Percentiles rank a stretch among this genome's conserved stretches.
phyloP scores from a whole-genome alignment of 1,140 invertebrate genomes.

The Arion vulgaris region DNA sequence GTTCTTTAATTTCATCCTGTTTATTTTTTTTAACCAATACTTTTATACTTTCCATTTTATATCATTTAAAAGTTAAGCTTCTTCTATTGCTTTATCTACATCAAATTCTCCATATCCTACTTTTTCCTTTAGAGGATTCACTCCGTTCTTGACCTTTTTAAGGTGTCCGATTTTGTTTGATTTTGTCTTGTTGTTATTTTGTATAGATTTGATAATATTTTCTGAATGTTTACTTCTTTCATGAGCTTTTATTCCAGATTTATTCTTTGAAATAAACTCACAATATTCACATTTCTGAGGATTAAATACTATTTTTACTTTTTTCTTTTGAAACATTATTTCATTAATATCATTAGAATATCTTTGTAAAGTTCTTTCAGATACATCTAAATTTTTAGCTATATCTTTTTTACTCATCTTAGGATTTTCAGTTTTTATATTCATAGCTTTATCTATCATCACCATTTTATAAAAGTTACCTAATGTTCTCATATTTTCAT shows the following conservation, averaged over 20 bases:
- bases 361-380: slow-evolving; percentile 12
- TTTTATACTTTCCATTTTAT: not conserved
- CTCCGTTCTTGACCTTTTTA: not conserved
- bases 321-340: not conserved
- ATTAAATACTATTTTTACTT: not conserved
- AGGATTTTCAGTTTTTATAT: not conserved
- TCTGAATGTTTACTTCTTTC: not conserved
- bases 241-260: not conserved
- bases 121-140: too few relatives aligned
- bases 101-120: not conserved
- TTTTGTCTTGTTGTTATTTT: slow-evolving; percentile 8
- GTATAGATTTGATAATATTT: not conserved
- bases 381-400: slow-evolving; percentile 1
- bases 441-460: slow-evolving; percentile 1
- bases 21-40: not conserved
- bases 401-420: not conserved
- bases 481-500: not conserved
- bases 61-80: not conserved
- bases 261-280: slow-evolving; percentile 2
- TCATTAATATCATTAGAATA: slow-evolving; percentile 14
- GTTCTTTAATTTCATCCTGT: not conserved
- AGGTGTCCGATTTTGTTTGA: slow-evolving; percentile 5
- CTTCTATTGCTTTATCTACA: not conserved
- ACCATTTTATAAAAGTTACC: not conserved
- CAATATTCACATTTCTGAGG: slow-evolving; percentile 15